Percentiles rank a stretch among this genome's conserved stretches.
Evolutionary conservation across 1,140 invertebrate species (phyloP).

Genomic region (Macrobrachium rosenbergii): DNA sequence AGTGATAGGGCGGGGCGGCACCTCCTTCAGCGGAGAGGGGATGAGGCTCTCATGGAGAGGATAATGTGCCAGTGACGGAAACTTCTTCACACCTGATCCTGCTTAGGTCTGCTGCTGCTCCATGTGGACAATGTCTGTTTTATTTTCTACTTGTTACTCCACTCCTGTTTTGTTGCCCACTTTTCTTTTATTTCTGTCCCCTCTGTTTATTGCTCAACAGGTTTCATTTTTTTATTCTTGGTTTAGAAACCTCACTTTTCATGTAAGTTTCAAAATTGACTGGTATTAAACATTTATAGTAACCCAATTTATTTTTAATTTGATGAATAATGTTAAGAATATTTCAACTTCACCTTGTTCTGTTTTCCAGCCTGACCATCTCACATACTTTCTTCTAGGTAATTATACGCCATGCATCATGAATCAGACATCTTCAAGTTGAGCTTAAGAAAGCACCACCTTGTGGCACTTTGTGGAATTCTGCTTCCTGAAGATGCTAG

Average conservation of each 20-base stretch:
- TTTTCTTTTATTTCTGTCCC: conserved; percentile 5
- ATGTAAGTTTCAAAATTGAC: no score
- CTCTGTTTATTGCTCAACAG: no score
- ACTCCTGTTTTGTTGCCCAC: not conserved
- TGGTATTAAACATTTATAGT: no score
- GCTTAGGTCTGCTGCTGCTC: conserved; percentile 12
- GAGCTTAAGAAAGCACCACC: conserved; percentile 24
- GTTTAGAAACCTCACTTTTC: no score
- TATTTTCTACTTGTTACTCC: not conserved
- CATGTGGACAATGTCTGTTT: not conserved
- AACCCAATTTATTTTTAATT: no score
- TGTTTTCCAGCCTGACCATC: no score
- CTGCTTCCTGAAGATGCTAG: conserved; percentile 30
- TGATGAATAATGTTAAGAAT: no score
- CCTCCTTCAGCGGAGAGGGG: conserved; percentile 56
- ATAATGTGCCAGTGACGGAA: conserved; percentile 49
- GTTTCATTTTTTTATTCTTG: no score
- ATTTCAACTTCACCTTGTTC: no score
- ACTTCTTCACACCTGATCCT: conserved; percentile 43
- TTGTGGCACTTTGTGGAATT: conserved; percentile 25
- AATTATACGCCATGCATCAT: conserved; percentile 4
- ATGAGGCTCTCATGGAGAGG: conserved; percentile 53
- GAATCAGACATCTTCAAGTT: conserved; percentile 21
- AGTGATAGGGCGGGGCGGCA: conserved; percentile 60
- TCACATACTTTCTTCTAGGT: not conserved